Percentiles rank a stretch among this genome's conserved stretches.
These are phyloP conservation scores for Cydia pomonella DNA, from an alignment of 1,140 invertebrate species.

Conservation along the genomic window DNA sequence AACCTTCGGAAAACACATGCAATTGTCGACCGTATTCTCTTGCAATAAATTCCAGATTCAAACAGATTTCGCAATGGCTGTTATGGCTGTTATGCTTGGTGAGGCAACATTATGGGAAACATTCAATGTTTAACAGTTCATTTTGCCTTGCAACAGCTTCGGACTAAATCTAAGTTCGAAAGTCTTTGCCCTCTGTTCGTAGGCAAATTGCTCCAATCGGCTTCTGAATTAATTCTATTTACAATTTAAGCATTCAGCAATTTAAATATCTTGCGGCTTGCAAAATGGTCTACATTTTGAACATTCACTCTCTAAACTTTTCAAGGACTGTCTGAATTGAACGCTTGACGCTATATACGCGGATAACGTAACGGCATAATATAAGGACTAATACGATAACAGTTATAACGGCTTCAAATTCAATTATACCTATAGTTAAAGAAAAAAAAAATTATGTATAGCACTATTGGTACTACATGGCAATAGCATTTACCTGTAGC, in stretches of 20 bases:
- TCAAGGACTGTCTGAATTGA: no score
- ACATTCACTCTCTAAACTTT: not conserved
- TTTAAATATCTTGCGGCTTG: not conserved
- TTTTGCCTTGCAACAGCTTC: not conserved
- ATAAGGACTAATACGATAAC: no score
- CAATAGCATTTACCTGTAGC: no score
- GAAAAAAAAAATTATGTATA: no score
- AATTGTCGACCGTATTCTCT: not conserved
- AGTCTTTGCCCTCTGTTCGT: not conserved
- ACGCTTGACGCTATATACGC: no score
- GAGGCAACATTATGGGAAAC: not conserved
- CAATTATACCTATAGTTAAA: no score
- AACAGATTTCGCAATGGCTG: no score
- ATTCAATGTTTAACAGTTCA: not conserved
- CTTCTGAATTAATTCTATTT: not conserved
- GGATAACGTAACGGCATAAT: no score
- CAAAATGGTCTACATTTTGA: not conserved
- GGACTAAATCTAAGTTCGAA: not conserved
- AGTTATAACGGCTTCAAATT: no score
- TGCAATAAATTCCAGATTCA: no score
- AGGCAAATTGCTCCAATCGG: not conserved
- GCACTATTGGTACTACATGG: no score
- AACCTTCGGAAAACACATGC: no score
- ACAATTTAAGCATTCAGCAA: not conserved
- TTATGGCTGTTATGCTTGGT: not conserved